A percentile compares a stretch with the other conserved stretches of the same genome.
Conservation (phyloP, 2,888 invertebrate genomes). For the Hyles lineata region DNA sequence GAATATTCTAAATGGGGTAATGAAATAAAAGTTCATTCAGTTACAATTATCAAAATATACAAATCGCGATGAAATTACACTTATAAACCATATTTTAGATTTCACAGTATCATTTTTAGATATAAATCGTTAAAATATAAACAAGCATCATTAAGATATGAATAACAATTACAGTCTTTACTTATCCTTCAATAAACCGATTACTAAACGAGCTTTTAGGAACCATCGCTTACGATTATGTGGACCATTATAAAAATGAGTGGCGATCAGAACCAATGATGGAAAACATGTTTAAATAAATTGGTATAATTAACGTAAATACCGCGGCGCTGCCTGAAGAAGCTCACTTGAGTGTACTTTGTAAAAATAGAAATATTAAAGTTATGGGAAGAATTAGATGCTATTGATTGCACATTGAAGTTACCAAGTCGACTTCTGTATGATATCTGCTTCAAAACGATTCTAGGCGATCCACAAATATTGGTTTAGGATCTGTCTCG, state of each 20-base stretch:
- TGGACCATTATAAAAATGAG: constrained; percentile 19
- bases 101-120: neutral
- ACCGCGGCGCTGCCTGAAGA: neutral
- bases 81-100: too few relatives aligned
- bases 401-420: too few relatives aligned
- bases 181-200: constrained; percentile 19
- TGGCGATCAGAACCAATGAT: neutral
- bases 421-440: too few relatives aligned
- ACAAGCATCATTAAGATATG: constrained; percentile 34
- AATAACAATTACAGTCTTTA: constrained; percentile 2
- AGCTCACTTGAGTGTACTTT: neutral
- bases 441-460: too few relatives aligned
- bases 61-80: too few relatives aligned
- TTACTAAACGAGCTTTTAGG: constrained; percentile 30
- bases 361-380: neutral
- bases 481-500: too few relatives aligned
- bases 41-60: too few relatives aligned
- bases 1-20: neutral
- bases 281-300: constrained; percentile 24
- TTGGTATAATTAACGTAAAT: constrained; percentile 16
- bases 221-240: constrained; percentile 20
- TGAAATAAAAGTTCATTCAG: too few relatives aligned
- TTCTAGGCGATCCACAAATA: too few relatives aligned
- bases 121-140: neutral
- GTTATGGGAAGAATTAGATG: too few relatives aligned